phyloP scores from a whole-genome alignment of 2,888 invertebrate species.

The Coelopa pilipes region DNA sequence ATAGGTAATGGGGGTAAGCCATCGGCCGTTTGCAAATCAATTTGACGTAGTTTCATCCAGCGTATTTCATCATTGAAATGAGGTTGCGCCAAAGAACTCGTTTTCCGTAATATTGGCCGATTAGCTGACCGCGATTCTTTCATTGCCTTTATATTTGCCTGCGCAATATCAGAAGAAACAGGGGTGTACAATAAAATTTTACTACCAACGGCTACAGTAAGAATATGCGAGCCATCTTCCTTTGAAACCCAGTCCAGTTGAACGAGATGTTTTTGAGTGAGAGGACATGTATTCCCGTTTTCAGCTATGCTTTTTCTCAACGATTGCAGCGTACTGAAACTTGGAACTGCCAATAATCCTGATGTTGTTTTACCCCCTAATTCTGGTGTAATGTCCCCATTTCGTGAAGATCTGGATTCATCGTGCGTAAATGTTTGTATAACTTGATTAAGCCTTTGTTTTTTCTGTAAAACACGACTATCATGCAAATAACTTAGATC shows the following conservation, averaged over 20 bases:
- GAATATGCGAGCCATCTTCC: slow-evolving; percentile 97
- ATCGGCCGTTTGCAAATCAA: slow-evolving; percentile 92
- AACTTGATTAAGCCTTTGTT: slow-evolving; percentile 83
- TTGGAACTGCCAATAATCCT: slow-evolving; percentile 83
- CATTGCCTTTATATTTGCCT: slow-evolving; percentile 93
- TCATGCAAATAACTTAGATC: slow-evolving; percentile 86
- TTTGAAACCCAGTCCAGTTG: slow-evolving; percentile 99
- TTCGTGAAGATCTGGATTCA: slow-evolving; percentile 73
- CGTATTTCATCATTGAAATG: slow-evolving; percentile 91
- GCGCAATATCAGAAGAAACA: slow-evolving; percentile 93
- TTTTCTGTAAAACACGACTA: slow-evolving; percentile 82
- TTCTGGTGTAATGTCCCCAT: slow-evolving; percentile 67
- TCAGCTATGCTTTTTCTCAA: slow-evolving; percentile 88
- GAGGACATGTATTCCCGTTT: slow-evolving; percentile 89
- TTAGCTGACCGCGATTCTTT: slow-evolving; percentile 86
- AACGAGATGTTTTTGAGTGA: slow-evolving; percentile 92
- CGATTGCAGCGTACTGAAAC: slow-evolving; percentile 89
- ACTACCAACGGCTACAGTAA: slow-evolving; percentile 95
- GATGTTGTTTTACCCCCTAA: slow-evolving; percentile 55
- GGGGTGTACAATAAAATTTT: slow-evolving; percentile 93
- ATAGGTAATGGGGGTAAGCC: slow-evolving; percentile 96
- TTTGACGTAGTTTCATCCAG: slow-evolving; percentile 95
- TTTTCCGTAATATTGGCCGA: slow-evolving; percentile 87
- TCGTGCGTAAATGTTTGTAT: slow-evolving; percentile 85
- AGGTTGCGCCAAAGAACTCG: slow-evolving; percentile 90